Conservation (phyloP, 2,888 invertebrate species). For the Anticlea derivata region DNA sequence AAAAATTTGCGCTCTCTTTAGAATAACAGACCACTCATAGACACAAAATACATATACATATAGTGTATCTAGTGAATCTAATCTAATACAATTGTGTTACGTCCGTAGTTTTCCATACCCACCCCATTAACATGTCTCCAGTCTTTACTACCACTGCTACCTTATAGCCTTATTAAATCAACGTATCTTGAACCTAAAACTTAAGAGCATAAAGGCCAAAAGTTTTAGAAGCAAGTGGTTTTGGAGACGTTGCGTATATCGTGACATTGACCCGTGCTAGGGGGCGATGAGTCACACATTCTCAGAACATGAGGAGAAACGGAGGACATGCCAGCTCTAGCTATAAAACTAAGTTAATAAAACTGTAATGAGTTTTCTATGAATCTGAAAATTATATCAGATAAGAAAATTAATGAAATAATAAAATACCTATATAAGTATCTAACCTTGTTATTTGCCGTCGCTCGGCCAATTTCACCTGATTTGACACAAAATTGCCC, state of each 20-base stretch:
- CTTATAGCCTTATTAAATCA: neutral
- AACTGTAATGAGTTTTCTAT: too few relatives aligned
- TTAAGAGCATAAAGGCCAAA: neutral
- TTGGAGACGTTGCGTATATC: conserved; percentile 38
- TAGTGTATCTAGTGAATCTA: conserved; percentile 9
- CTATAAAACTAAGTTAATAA: neutral
- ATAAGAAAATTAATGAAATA: too few relatives aligned
- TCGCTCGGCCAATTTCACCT: too few relatives aligned
- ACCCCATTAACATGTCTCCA: conserved; percentile 54
- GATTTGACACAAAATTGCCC: too few relatives aligned
- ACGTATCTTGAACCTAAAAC: conserved; percentile 5
- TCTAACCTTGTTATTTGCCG: too few relatives aligned
- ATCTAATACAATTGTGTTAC: conserved; percentile 22
- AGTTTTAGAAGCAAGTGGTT: neutral
- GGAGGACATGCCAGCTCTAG: neutral
- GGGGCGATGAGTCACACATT: conserved; percentile 46
- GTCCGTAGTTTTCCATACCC: conserved; percentile 39
- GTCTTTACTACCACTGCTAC: conserved; percentile 28
- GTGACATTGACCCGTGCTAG: conserved; percentile 60
- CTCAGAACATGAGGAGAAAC: conserved; percentile 5
- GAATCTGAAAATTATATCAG: neutral
- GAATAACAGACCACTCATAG: too few relatives aligned
- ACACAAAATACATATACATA: too few relatives aligned
- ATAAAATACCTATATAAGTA: too few relatives aligned
- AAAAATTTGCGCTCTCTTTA: too few relatives aligned